Percentiles rank a stretch among this genome's conserved stretches.
phyloP scores from a whole-genome alignment of 2,888 invertebrate genomes.

The Dioctria rufipes region DNA sequence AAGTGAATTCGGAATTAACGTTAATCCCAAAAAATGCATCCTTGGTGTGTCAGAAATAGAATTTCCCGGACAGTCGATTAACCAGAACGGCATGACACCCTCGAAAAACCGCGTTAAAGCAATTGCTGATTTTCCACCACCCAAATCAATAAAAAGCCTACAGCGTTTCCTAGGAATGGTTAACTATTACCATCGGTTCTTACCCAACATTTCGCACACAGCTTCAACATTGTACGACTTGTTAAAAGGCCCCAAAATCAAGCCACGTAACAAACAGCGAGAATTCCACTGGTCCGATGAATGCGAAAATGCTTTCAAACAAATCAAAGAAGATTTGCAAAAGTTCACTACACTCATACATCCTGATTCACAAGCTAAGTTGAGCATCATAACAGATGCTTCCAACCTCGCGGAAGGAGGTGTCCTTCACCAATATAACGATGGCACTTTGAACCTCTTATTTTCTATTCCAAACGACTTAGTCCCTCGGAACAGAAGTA shows the following conservation, averaged over 20 bases:
- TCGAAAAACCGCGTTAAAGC: too few relatives aligned
- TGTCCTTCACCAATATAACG: background rate
- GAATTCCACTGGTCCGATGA: background rate
- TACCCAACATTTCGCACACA: background rate
- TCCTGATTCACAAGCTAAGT: background rate
- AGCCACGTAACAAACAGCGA: background rate
- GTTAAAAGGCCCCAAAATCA: background rate
- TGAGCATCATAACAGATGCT: background rate
- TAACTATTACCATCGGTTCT: background rate
- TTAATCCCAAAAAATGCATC: too few relatives aligned
- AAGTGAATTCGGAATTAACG: too few relatives aligned
- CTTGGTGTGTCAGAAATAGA: too few relatives aligned
- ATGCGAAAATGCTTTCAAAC: background rate
- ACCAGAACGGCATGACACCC: too few relatives aligned
- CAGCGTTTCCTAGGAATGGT: too few relatives aligned
- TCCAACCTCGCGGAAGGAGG: background rate
- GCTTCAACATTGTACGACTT: background rate
- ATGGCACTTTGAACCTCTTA: background rate
- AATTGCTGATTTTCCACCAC: too few relatives aligned
- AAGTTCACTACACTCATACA: background rate
- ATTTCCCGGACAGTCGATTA: too few relatives aligned
- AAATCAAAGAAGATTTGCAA: background rate
- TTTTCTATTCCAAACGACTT: conserved; percentile 7
- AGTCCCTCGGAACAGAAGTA: background rate
- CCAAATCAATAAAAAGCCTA: too few relatives aligned